Conservation (phyloP, 2,888 invertebrate genomes). For the Pycnomerus fuliginosus region DNA sequence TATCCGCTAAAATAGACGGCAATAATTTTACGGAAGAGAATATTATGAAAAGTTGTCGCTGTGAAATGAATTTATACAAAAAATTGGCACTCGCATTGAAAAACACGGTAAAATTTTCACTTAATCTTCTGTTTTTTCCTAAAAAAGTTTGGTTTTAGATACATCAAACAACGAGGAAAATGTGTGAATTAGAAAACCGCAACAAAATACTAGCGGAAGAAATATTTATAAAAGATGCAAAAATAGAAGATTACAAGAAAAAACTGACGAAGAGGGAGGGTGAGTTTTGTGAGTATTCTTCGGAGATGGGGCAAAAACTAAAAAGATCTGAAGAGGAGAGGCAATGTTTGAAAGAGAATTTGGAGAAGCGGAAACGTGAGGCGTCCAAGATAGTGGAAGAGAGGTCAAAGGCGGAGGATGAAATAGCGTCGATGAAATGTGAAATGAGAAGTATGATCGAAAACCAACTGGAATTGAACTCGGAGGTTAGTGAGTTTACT, state of each 20-base stretch:
- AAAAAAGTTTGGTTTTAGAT: conserved; percentile 1
- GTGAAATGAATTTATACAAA: conserved; percentile 36
- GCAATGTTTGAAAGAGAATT: conserved; percentile 15
- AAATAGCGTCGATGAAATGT: conserved; percentile 40
- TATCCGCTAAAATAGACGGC: conserved; percentile 18
- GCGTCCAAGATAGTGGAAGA: conserved; percentile 15
- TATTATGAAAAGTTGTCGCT: conserved; percentile 26
- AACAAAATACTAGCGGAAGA: conserved; percentile 8
- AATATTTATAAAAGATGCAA: conserved; percentile 3
- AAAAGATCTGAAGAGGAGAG: conserved; percentile 24
- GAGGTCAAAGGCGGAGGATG: conserved; percentile 21
- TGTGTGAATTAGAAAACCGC: conserved; percentile 4
- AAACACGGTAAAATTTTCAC: conserved; percentile 29
- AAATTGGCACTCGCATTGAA: conserved; percentile 35
- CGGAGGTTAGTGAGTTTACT: conserved; percentile 35
- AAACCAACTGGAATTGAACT: conserved; percentile 36
- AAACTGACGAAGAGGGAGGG: conserved; percentile 22
- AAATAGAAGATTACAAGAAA: background rate
- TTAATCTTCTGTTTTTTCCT: background rate
- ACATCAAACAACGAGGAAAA: background rate
- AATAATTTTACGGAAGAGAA: conserved; percentile 8
- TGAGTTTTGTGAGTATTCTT: conserved; percentile 28
- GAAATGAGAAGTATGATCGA: conserved; percentile 40
- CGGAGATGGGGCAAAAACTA: conserved; percentile 35
- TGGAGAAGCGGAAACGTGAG: conserved; percentile 16